Conservation (phyloP, 2,797 vertebrate species). For the Eulemur mongoz region DNA sequence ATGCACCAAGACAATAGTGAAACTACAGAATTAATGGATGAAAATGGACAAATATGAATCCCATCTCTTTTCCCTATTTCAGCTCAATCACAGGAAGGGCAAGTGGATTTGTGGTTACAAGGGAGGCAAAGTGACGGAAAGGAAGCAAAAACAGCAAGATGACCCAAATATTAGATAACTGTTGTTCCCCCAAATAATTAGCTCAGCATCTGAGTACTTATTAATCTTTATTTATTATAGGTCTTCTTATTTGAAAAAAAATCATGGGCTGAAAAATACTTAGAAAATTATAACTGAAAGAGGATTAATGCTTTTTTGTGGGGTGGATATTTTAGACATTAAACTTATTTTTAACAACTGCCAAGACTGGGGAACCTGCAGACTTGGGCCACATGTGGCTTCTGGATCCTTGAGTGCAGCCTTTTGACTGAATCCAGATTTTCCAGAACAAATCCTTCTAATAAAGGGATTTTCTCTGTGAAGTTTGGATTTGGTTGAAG, state of each 20-base stretch:
- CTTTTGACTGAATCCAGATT: neutral
- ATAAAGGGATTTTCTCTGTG: neutral
- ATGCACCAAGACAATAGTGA: neutral
- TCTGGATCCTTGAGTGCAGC: neutral
- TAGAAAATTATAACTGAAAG: neutral
- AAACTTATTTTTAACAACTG: slow-evolving; percentile 37
- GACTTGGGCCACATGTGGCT: neutral
- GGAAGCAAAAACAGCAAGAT: neutral
- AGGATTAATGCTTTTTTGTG: neutral
- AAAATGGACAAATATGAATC: neutral
- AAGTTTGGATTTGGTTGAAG: neutral
- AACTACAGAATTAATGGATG: neutral
- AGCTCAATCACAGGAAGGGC: neutral
- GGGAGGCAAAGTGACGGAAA: neutral
- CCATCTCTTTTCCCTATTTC: neutral
- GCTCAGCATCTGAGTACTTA: neutral
- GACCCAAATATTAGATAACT: neutral
- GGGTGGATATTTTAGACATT: neutral
- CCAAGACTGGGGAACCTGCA: neutral
- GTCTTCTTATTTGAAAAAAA: neutral
- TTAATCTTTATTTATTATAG: neutral
- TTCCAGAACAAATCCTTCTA: neutral
- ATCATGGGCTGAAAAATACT: neutral
- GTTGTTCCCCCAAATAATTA: neutral
- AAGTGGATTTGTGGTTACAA: neutral